Conservation (phyloP, 2,888 invertebrate genomes). For the Amphimallon solstitiale region DNA sequence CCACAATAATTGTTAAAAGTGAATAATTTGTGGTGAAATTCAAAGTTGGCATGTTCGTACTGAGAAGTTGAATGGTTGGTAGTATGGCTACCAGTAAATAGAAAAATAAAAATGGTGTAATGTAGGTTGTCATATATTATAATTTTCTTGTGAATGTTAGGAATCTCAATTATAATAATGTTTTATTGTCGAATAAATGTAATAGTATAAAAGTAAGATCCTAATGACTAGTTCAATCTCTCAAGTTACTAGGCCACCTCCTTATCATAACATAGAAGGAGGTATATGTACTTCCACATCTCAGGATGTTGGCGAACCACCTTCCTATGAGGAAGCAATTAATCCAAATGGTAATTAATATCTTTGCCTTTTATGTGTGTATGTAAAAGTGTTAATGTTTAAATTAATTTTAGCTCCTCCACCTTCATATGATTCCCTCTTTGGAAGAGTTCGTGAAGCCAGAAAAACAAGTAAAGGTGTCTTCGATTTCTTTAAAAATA, state of each 20-base stretch:
- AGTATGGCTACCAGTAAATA: background rate
- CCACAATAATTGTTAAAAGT: too few relatives aligned
- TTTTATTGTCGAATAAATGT: conserved; percentile 8
- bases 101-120: conserved; percentile 35
- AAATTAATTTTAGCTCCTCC: conserved; percentile 64
- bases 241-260: conserved; percentile 47
- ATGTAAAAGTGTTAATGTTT: background rate
- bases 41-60: too few relatives aligned
- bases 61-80: too few relatives aligned
- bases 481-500: conserved; percentile 71
- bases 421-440: conserved; percentile 74
- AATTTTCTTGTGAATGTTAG: background rate
- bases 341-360: conserved; percentile 67
- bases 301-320: conserved; percentile 66
- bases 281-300: conserved; percentile 44
- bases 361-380: background rate
- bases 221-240: conserved; percentile 47
- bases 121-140: conserved; percentile 25
- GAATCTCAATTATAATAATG: conserved; percentile 23
- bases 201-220: conserved; percentile 8
- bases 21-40: too few relatives aligned
- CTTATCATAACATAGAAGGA: conserved; percentile 50
- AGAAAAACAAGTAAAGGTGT: conserved; percentile 70
- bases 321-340: conserved; percentile 71
- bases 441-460: conserved; percentile 72